These are phyloP conservation scores for Phodopus roborovskii DNA, from an alignment of 2,113 vertebrate genomes.

Conservation along the genomic window DNA sequence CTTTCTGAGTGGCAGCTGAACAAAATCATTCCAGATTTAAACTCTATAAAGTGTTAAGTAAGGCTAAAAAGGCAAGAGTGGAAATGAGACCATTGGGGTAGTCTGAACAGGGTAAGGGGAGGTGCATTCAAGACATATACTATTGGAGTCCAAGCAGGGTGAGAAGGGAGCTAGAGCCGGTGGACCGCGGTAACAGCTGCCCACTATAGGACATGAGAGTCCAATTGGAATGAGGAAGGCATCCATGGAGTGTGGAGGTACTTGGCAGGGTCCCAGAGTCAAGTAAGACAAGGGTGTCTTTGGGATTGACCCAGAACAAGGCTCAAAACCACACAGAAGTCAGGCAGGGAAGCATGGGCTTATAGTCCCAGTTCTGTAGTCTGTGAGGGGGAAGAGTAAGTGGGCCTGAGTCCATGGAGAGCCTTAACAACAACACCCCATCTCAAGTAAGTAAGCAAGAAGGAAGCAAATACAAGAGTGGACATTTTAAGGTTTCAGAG, in stretches of 20 bases:
- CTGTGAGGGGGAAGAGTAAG: neutral
- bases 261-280: neutral
- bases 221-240: neutral
- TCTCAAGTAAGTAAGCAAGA: neutral
- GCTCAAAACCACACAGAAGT: neutral
- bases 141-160: neutral
- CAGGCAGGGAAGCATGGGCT: neutral
- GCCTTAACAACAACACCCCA: neutral
- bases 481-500: neutral
- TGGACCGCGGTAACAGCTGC: fast-evolving
- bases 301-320: neutral
- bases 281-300: neutral
- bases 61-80: neutral
- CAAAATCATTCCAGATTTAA: conserved; percentile 9
- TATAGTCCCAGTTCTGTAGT: neutral
- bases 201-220: neutral
- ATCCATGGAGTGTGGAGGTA: neutral
- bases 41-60: neutral
- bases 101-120: neutral
- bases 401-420: neutral
- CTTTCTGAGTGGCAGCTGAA: neutral
- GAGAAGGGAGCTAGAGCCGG: neutral
- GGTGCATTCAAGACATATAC: neutral
- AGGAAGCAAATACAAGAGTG: neutral
- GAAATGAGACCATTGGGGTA: neutral